Evolutionary conservation across 2,888 invertebrate species (phyloP).

Genomic region (Phlogophora meticulosa): DNA sequence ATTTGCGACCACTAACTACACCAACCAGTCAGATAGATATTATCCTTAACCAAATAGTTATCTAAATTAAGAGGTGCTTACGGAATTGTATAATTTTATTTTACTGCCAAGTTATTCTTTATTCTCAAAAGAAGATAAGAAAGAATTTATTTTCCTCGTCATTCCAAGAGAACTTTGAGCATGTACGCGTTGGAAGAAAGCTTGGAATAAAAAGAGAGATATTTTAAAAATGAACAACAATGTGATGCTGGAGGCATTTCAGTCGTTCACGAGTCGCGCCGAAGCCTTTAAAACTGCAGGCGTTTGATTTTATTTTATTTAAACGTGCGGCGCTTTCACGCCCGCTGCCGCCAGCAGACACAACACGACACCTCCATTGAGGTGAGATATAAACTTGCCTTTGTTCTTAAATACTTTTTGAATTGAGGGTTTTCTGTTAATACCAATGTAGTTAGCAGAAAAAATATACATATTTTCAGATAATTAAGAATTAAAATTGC

Average conservation of each 20-base stretch:
- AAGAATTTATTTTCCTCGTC: constrained; percentile 6
- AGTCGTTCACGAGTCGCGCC: constrained; percentile 48
- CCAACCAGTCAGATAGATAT: no score
- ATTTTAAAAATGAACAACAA: constrained; percentile 53
- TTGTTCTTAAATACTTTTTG: constrained; percentile 30
- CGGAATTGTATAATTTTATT: constrained; percentile 8
- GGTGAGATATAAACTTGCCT: constrained; percentile 33
- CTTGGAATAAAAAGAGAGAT: constrained; percentile 34
- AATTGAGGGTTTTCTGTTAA: constrained; percentile 11
- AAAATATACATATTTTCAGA: neutral
- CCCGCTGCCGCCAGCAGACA: constrained; percentile 40
- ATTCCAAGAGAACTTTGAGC: constrained; percentile 34
- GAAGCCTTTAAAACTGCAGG: constrained; percentile 64
- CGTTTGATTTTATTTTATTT: constrained; percentile 72
- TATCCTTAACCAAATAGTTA: constrained; percentile 6
- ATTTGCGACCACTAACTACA: no score
- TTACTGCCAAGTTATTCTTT: neutral
- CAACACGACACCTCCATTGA: constrained; percentile 46
- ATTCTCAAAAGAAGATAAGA: constrained; percentile 7
- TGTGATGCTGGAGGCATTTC: constrained; percentile 62
- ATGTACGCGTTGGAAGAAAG: constrained; percentile 14
- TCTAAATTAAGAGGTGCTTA: constrained; percentile 2
- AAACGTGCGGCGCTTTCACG: constrained; percentile 63
- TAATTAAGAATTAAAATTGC: neutral
- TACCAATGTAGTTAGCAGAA: neutral